Evolutionary conservation across 2,113 vertebrate species (phyloP), one percentile per base, ranked within the genome.

Genomic region (Pachycephala philippinensis): DNA sequence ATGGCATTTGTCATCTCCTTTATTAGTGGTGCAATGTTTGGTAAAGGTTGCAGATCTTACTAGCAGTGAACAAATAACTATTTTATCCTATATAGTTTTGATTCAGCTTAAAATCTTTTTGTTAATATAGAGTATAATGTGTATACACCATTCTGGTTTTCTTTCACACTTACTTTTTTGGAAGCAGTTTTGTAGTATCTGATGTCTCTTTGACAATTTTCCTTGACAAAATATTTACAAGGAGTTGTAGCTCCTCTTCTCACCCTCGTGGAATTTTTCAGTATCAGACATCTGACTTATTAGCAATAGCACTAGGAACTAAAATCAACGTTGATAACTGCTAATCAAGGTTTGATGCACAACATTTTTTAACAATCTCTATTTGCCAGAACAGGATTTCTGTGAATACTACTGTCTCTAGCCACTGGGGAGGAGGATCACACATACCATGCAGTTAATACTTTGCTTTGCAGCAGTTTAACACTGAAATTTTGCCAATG

Each of bases 201-300:
- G 33, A 66, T 89, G 11, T 42, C 42, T 81, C 81, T 89, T 89
- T 93, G 65, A 92, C 44, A 75, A 82, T 90, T 92, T 74, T 95
- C 39, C 40, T 72, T 42, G 72, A 88, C 63, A 95, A 96, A 76
- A 95, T 40, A 93, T 80, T 88, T 93, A 75, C 78, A 93, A 87
- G 64, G 92, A 85, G 69, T 40, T 83, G 52, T 74, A 47, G 27
- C 13, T 84, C 15, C 27, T 94, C 40, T 80, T 76, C 22, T 45
- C 49, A 87, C 65, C 35, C n/a, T 71, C 5, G 0, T 35, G 40
- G 70, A 91, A 91, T 90, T 96, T 88, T 93, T 89, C 78, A 65
- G 22, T 82, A 44, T 30, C n/a, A 95, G 37, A 87, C 18, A 12
- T 83, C 24, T 92, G 52, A 93, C 53, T 94, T 56, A 33, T 21